Base-by-base conservation (phyloP, 2,797 vertebrate species). In the Chanos chanos region DNA sequence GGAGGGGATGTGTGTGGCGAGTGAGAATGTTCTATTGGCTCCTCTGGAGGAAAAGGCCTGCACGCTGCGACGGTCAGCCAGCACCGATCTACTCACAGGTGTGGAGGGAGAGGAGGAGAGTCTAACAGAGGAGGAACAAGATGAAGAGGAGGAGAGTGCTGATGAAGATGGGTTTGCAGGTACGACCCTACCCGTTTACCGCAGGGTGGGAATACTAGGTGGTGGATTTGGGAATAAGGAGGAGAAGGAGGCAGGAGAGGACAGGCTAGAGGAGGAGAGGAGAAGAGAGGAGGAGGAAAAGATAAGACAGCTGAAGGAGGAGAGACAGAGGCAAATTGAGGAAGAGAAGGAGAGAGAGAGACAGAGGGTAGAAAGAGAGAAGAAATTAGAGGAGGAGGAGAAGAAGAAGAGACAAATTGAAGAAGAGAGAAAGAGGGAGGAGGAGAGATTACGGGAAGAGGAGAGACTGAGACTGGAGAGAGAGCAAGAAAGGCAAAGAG, bases 1-100 rank as follows among this genome's bases (percentile, higher is more conserved):
- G 0, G 78, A 87, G 4, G 80, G 75, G 37, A 77, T 70, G 19
- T 34, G 65, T 0, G 83, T 33, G 0, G 73, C 68, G 8, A 85
- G 86, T 0, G 80, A 89, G 67, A 62, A 76, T 0, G 13, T 81
- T 24, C 7, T 72, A 0, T 27, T 52, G 0, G 64, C 27, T 15
- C 56, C 39, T 0, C 80, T 71, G 0, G 89, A 78, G 73, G 78
- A 86, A 6, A 86, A 81, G 58, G 88, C 85, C 0, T 3, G 72
- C 12, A 77, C 77, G 0, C 86, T 87, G 2, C 78, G 84, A 1
- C 73, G 81, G 25, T 81, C 83, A 0, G 87, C 86, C 59, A 76
- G 34, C 49, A 85, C 82, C 37, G 80, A 81, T 2, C 34, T 71
- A 4, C 22, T 10, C 0, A 77, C 80, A 30, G n/a, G n/a, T n/a